These are phyloP conservation scores for Lasioglossum vierecki DNA, from an alignment of 2,888 invertebrate species.

Conservation along the genomic window DNA sequence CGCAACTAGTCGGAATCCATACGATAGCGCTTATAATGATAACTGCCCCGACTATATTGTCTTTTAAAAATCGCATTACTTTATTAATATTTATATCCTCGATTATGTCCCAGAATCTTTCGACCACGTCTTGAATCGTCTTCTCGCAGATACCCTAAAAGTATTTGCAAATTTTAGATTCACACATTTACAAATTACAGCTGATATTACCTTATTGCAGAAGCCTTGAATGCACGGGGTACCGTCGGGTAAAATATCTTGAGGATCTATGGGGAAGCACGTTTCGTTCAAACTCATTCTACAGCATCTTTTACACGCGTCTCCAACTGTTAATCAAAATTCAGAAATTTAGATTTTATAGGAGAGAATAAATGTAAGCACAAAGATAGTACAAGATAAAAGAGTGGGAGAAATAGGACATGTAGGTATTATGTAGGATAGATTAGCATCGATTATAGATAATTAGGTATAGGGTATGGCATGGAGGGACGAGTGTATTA, in stretches of 20 bases:
- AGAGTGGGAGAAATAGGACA: too few relatives aligned
- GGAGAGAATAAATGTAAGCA: too few relatives aligned
- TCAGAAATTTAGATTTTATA: neutral
- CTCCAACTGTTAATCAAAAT: slow-evolving; percentile 87
- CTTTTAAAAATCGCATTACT: slow-evolving; percentile 93
- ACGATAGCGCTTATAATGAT: slow-evolving; percentile 95
- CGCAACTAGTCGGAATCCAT: slow-evolving; percentile 97
- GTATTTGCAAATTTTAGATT: slow-evolving; percentile 8
- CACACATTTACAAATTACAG: neutral
- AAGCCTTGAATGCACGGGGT: slow-evolving; percentile 98
- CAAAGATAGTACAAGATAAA: too few relatives aligned
- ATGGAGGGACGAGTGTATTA: too few relatives aligned
- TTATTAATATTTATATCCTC: slow-evolving; percentile 98
- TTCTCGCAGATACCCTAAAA: slow-evolving; percentile 95
- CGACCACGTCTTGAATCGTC: slow-evolving; percentile 97
- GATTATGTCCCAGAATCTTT: slow-evolving; percentile 98
- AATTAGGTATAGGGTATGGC: too few relatives aligned
- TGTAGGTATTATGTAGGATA: too few relatives aligned
- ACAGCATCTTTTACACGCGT: slow-evolving; percentile 97
- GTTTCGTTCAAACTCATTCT: slow-evolving; percentile 95
- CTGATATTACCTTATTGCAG: slow-evolving; percentile 91
- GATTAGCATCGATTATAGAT: too few relatives aligned
- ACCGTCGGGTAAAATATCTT: slow-evolving; percentile 95
- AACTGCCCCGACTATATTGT: slow-evolving; percentile 97
- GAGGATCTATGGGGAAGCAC: slow-evolving; percentile 94